phyloP scores from a whole-genome alignment of 2,888 invertebrate genomes.

The Drosophila peninsularis region DNA sequence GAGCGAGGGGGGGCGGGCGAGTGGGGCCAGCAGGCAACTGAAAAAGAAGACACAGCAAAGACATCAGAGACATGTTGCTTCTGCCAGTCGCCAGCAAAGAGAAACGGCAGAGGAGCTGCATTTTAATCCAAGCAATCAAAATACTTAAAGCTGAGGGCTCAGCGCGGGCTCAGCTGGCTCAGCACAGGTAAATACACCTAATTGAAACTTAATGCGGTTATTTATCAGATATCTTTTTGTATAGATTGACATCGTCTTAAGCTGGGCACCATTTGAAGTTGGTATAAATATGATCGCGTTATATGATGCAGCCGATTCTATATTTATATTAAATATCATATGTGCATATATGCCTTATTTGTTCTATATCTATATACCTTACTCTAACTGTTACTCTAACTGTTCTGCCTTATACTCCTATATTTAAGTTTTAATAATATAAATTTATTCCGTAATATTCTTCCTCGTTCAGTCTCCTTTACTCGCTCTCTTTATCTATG shows the following conservation, averaged over 20 bases:
- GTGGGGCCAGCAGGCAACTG: neutral
- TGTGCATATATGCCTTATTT: no score
- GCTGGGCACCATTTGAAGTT: neutral
- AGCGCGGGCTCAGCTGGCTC: neutral
- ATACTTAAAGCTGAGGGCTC: constrained; percentile 1
- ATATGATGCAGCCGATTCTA: no score
- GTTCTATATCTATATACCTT: no score
- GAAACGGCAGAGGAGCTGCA: constrained; percentile 21
- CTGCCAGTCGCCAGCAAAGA: constrained; percentile 6
- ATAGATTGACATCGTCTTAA: neutral
- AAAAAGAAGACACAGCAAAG: constrained; percentile 13
- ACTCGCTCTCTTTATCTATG: no score
- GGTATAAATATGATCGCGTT: no score
- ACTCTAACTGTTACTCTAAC: no score
- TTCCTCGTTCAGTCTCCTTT: no score
- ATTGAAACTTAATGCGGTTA: neutral
- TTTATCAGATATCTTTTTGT: neutral
- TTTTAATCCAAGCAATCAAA: constrained; percentile 24
- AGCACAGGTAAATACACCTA: neutral
- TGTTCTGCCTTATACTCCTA: no score
- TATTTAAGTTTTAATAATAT: no score
- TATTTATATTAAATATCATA: no score
- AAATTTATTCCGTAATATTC: no score
- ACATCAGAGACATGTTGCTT: constrained; percentile 17
- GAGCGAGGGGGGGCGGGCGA: neutral